Evolutionary conservation across 2,113 vertebrate genomes (phyloP).

Genomic region (Chaenogobius annularis): DNA sequence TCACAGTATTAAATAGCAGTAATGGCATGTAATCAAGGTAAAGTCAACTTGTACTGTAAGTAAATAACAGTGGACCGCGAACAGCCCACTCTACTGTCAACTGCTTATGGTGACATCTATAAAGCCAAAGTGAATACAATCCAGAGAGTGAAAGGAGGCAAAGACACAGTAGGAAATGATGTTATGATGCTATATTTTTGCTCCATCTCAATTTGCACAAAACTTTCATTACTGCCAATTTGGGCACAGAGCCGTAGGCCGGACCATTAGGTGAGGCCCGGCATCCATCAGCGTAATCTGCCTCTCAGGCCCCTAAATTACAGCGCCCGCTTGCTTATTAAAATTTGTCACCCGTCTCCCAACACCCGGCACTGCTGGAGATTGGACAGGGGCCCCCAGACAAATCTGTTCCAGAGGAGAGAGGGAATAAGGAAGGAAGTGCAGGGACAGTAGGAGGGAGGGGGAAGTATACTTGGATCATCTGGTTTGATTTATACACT

Average conservation of each 20-base stretch:
- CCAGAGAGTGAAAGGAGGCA: conserved; percentile 3
- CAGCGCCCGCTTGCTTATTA: conserved; percentile 74
- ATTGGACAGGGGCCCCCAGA: conserved; percentile 67
- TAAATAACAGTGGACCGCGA: not conserved
- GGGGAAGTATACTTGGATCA: conserved; percentile 56
- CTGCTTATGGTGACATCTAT: not conserved
- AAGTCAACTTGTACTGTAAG: not conserved
- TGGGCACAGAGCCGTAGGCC: conserved; percentile 71
- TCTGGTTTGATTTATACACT: conserved; percentile 74
- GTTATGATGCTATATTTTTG: conserved; percentile 57
- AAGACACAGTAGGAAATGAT: conserved; percentile 35
- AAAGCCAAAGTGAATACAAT: conserved; percentile 26
- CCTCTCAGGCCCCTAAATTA: conserved; percentile 76
- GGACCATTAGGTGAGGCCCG: conserved; percentile 73
- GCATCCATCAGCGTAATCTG: conserved; percentile 82
- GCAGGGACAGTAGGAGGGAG: conserved; percentile 42
- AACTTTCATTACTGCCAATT: conserved; percentile 83
- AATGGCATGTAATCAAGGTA: not conserved
- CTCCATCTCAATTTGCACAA: conserved; percentile 80
- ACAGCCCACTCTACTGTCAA: not conserved
- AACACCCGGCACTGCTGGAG: conserved; percentile 64
- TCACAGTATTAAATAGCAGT: not conserved
- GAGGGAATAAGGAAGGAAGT: conserved; percentile 38
- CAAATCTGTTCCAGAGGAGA: conserved; percentile 65
- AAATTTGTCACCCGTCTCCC: conserved; percentile 74